phyloP scores from a whole-genome alignment of 2,797 vertebrate genomes.

The Amazona finschi region DNA sequence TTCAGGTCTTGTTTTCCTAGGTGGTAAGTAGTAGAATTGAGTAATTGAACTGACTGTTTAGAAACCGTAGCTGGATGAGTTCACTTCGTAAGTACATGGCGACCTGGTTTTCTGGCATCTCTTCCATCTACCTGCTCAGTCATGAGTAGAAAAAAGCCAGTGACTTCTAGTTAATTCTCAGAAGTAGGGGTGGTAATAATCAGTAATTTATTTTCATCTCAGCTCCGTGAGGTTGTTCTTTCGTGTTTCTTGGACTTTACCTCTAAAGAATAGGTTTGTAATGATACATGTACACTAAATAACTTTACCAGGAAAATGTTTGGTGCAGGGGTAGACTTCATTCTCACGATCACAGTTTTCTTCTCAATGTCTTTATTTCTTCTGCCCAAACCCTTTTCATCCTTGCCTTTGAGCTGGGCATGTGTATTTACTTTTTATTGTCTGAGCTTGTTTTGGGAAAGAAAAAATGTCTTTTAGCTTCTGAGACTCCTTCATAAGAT shows the following conservation, averaged over 20 bases:
- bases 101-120: not conserved
- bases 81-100: not conserved
- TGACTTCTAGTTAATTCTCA: not conserved
- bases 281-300: accelerated
- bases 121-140: not conserved
- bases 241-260: not conserved
- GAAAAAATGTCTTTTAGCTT: not conserved
- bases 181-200: not conserved
- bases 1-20: not conserved
- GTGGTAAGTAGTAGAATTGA: not conserved
- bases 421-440: not conserved
- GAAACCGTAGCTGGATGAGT: not conserved
- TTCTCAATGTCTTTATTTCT: not conserved
- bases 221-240: not conserved
- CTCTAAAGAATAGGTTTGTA: not conserved
- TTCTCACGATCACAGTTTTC: not conserved
- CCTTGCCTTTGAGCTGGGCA: not conserved
- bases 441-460: not conserved
- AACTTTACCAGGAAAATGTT: not conserved
- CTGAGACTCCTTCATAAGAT: not conserved
- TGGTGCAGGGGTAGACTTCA: not conserved
- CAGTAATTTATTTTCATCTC: not conserved
- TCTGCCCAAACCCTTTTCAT: not conserved
- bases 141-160: not conserved
- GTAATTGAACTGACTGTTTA: not conserved